Base-by-base conservation (phyloP, 2,113 vertebrate genomes). In the Neofelis nebulosa region DNA sequence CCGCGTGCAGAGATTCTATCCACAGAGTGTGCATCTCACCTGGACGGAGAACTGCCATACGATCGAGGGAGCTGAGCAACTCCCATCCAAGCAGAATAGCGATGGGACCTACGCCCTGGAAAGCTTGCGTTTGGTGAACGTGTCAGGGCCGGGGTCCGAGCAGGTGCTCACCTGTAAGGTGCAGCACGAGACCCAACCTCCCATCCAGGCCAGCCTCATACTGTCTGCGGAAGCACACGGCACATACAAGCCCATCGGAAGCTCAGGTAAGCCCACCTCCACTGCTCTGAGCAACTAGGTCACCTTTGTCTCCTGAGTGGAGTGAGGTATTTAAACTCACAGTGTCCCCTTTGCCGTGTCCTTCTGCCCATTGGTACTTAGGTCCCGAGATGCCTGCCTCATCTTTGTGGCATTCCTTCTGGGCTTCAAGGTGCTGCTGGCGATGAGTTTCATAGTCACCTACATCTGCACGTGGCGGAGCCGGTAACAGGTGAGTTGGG, bases 321-420 rank as follows among this genome's bases (percentile, higher is more conserved):
- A 61, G 76, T 84, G 73, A 9, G 31, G 16, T 38, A 5, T 50
- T 84, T 89, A 89, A 76, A 41, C 36, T 76, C 74, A 63, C 33
- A 36, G 61, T 50, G 12, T 7, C 15, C 16, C 7, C 1, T 79
- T 48, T 27, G 18, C 38, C 83, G 57, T 36, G 23, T 71, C 12
- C 38, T 92, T 91, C 57, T 94, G 65, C 23, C n/a, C 6, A 11
- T 31, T 93, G 90, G 41, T 57, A 48, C 81, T 79, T 74, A 95
- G 94, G 82, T 89, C 45, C 80, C 74, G 81, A 73, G 48, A 94
- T 11, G 12, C 33, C 79, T 74, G 23, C 29, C 12, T 97, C 29
- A 27, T 94, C 29, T 96, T 97, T 89, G 55, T 96, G 95, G 57
- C 52, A 55, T 92, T 93, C 45, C 94, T 97, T 27, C 38, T 98